These are phyloP conservation scores for Muraenolepis orangiensis DNA, from an alignment of 2,797 vertebrate genomes.

Conservation along the genomic window DNA sequence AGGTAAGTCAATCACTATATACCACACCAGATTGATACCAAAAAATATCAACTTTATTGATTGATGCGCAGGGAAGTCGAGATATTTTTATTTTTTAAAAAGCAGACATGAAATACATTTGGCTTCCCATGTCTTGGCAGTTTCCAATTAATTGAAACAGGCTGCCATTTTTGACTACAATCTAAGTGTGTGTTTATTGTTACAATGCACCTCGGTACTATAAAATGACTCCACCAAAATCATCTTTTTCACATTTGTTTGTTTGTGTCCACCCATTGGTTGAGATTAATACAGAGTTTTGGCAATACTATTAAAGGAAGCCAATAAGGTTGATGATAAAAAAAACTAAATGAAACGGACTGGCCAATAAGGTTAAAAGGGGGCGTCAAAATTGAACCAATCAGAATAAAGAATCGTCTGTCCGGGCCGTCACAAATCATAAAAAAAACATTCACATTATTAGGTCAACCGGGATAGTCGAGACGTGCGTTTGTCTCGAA, in stretches of 20 bases:
- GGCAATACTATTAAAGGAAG: not conserved
- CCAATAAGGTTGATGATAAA: not conserved
- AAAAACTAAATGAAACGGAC: not conserved
- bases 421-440: not conserved
- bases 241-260: not conserved
- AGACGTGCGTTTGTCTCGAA: not conserved
- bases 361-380: not conserved
- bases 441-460: not conserved
- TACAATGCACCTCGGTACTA: conserved; percentile 77
- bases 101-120: conserved; percentile 34
- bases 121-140: conserved; percentile 43
- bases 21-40: conserved; percentile 23
- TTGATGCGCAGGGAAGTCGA: conserved; percentile 40
- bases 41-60: conserved; percentile 42
- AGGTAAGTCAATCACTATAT: not conserved
- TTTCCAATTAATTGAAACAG: conserved; percentile 28
- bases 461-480: not conserved
- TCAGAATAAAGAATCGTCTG: not conserved
- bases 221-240: conserved; percentile 65
- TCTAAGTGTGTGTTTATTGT: conserved; percentile 67
- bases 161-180: not conserved
- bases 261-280: not conserved
- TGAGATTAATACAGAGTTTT: not conserved
- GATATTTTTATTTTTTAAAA: conserved; percentile 19
- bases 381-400: not conserved